phyloP scores from a whole-genome alignment of 92 coral and sea anemone species.

The Epizoanthus rinbou region DNA sequence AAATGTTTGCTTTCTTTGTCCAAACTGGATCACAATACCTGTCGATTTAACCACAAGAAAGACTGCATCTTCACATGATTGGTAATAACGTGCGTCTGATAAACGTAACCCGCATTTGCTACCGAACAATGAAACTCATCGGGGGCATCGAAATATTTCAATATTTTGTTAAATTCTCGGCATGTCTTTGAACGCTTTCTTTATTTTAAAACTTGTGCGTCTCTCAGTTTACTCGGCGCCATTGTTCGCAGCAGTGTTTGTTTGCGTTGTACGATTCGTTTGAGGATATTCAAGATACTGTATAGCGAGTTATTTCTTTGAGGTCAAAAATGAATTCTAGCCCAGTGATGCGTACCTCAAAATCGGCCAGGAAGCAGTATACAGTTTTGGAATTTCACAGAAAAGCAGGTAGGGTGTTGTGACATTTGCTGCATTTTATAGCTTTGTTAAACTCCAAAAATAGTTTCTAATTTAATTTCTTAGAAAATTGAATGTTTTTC shows the following conservation, averaged over 20 bases:
- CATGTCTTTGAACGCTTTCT: neutral
- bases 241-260: neutral
- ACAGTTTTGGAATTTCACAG: slow-evolving; percentile 36
- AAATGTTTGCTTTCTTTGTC: slow-evolving; percentile 2
- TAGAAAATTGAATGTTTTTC: neutral
- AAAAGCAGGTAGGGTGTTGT: slow-evolving; percentile 34
- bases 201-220: neutral
- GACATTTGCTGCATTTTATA: neutral
- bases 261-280: neutral
- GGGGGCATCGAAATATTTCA: neutral
- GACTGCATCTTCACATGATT: neutral
- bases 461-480: neutral
- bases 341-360: neutral
- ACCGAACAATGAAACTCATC: slow-evolving; percentile 13
- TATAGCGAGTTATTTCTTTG: neutral
- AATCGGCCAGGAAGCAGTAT: slow-evolving; percentile 13
- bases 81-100: neutral
- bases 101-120: neutral
- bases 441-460: neutral
- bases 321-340: slow-evolving; percentile 12
- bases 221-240: neutral
- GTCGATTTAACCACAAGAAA: slow-evolving; percentile 33
- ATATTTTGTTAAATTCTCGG: neutral
- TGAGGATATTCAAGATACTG: neutral
- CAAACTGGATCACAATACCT: slow-evolving; percentile 3